A percentile compares a stretch with the other conserved stretches of the same genome.
These are phyloP conservation scores for Harpalus rubripes DNA, from an alignment of 2,888 invertebrate species.

Conservation along the genomic window DNA sequence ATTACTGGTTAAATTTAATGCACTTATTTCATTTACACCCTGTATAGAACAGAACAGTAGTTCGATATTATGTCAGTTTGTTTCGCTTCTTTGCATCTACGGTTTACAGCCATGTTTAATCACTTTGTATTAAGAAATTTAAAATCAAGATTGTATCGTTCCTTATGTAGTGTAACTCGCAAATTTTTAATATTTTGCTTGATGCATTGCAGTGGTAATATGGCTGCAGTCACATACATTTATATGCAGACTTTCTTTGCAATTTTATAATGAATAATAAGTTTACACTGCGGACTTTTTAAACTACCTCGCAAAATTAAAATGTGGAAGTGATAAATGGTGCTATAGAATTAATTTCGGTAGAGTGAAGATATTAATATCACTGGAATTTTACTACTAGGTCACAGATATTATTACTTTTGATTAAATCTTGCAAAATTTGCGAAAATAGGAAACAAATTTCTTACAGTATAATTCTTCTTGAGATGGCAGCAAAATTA, in stretches of 20 bases:
- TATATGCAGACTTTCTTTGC: constrained; percentile 44
- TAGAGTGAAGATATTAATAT: constrained; percentile 3
- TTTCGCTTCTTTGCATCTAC: too few species aligned
- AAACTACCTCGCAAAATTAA: constrained; percentile 53
- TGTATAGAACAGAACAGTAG: too few species aligned
- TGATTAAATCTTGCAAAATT: background rate
- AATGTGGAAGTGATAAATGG: constrained; percentile 41
- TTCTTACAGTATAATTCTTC: background rate
- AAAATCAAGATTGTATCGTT: background rate
- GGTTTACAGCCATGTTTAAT: too few species aligned
- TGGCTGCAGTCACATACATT: constrained; percentile 18
- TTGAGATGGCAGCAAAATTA: background rate
- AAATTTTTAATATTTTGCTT: background rate
- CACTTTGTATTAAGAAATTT: too few species aligned
- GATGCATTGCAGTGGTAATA: constrained; percentile 51
- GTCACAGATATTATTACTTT: constrained; percentile 15
- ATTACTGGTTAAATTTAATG: too few species aligned
- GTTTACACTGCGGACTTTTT: constrained; percentile 49
- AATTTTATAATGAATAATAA: constrained; percentile 60
- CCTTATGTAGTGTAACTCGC: background rate
- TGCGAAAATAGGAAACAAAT: background rate
- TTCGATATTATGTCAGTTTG: too few species aligned
- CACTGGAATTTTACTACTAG: background rate
- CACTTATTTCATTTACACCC: too few species aligned
- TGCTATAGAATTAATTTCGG: constrained; percentile 40